These are phyloP conservation scores for Rhinolophus sinicus DNA, from an alignment of 2,113 vertebrate species.

Conservation along the genomic window DNA sequence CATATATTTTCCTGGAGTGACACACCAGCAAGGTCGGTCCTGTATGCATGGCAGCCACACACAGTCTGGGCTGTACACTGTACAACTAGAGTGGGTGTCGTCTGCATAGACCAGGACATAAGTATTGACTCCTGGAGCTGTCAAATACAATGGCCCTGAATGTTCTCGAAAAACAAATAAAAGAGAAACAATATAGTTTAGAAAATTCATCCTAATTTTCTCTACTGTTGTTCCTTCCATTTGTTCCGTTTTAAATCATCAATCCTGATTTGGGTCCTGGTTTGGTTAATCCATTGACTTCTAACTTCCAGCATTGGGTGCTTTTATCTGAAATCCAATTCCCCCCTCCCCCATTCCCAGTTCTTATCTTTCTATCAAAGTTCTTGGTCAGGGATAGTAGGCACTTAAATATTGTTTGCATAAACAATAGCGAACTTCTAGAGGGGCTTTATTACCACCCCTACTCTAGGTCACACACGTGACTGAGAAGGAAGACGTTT, in stretches of 20 bases:
- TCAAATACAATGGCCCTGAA: neutral
- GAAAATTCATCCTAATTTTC: neutral
- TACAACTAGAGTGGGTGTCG: neutral
- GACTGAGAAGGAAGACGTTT: neutral
- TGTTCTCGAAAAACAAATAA: neutral
- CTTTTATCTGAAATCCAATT: neutral
- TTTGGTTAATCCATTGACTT: conserved; percentile 5
- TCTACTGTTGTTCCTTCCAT: neutral
- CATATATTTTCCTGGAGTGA: neutral
- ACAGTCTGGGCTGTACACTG: too few species aligned
- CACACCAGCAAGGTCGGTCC: neutral
- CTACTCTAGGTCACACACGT: neutral
- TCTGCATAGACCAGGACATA: neutral
- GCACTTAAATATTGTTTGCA: conserved; percentile 12
- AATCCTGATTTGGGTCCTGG: neutral
- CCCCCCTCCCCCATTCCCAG: neutral
- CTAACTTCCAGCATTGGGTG: neutral
- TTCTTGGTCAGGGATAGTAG: neutral
- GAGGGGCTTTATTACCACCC: neutral
- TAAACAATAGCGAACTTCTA: neutral
- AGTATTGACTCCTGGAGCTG: neutral
- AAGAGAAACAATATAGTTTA: neutral
- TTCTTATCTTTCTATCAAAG: neutral
- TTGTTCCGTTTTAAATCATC: neutral
- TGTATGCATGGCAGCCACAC: neutral